Conservation (phyloP, 2,888 invertebrate species). For the Tenthredo livida region DNA sequence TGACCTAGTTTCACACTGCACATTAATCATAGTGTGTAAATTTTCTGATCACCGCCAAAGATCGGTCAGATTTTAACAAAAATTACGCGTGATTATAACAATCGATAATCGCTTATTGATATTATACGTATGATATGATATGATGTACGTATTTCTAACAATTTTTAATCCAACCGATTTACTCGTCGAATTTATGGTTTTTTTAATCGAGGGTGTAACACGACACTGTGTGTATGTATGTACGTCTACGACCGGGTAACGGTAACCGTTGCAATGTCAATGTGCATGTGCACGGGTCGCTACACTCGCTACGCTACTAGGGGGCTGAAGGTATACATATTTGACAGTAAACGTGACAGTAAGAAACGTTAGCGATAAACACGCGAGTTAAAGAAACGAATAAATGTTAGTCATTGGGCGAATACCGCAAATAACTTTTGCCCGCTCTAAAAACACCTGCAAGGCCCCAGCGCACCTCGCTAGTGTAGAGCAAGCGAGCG, state of each 20-base stretch:
- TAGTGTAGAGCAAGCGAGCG: neutral
- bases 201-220: neutral
- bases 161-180: neutral
- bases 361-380: neutral
- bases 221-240: neutral
- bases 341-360: neutral
- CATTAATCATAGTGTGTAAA: neutral
- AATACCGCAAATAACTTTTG: slow-evolving; percentile 38
- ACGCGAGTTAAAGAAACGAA: neutral
- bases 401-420: neutral
- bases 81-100: too few species aligned
- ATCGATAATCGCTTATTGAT: too few species aligned
- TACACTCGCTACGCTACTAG: too few species aligned
- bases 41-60: neutral
- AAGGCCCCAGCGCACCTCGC: neutral
- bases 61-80: too few species aligned
- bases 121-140: too few species aligned
- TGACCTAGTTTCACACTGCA: neutral
- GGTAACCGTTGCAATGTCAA: neutral
- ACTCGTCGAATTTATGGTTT: neutral
- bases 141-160: too few species aligned
- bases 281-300: too few species aligned
- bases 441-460: slow-evolving; percentile 40
- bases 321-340: too few species aligned
- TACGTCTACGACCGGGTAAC: neutral